Percentiles rank a stretch among this genome's conserved stretches.
Conservation (phyloP, 1,140 invertebrate species). For the Phortica variegata region DNA sequence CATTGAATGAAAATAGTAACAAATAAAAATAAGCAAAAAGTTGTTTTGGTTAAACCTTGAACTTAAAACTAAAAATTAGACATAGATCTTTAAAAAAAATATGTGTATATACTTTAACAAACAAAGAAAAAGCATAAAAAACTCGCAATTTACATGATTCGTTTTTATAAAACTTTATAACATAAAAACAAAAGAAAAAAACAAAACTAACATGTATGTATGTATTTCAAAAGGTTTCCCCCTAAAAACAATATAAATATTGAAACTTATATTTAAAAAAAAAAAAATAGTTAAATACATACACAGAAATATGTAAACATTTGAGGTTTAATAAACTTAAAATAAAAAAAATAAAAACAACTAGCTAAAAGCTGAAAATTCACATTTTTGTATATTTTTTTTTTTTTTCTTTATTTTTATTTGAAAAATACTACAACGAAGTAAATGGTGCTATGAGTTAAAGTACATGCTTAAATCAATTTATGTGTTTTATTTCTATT, state of each 20-base stretch:
- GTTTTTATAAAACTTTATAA: no score
- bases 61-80: no score
- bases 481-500: slow-evolving; percentile 11
- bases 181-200: no score
- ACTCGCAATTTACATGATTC: no score
- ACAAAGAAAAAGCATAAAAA: no score
- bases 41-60: no score
- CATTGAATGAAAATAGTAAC: no score
- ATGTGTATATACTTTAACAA: no score
- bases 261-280: slow-evolving; percentile 1
- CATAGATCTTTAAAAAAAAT: no score
- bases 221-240: slow-evolving; percentile 50
- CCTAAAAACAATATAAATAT: slow-evolving; percentile 1
- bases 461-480: slow-evolving; percentile 3
- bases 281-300: slow-evolving; percentile 19
- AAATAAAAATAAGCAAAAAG: no score
- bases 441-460: slow-evolving; percentile 55
- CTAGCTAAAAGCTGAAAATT: slow-evolving; percentile 12
- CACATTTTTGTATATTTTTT: slow-evolving; percentile 8
- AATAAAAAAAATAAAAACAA: no score
- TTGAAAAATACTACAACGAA: slow-evolving; percentile 40
- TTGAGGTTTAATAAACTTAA: slow-evolving; percentile 17
- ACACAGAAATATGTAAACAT: slow-evolving; percentile 10
- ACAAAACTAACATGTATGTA: slow-evolving; percentile 17
- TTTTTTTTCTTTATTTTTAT: slow-evolving; percentile 9